These are phyloP conservation scores for Pocillopora verrucosa DNA, from an alignment of 64 coral and sea anemone species.

Conservation along the genomic window DNA sequence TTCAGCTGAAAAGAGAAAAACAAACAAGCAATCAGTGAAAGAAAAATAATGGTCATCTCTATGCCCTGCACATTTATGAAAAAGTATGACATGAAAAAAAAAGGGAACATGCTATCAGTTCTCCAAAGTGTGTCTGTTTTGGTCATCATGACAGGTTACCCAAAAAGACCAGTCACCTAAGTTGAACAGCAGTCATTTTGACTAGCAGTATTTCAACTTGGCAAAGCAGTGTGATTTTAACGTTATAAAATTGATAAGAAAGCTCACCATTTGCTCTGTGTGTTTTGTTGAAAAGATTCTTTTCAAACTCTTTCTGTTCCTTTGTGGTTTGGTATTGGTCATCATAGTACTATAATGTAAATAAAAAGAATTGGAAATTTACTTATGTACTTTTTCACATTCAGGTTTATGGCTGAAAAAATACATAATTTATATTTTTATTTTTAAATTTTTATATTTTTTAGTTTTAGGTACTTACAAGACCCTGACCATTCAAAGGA, in stretches of 20 bases:
- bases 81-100: background rate
- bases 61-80: background rate
- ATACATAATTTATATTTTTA: too few species aligned
- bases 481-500: too few species aligned
- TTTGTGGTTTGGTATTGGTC: conserved; percentile 92
- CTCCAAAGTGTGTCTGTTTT: background rate
- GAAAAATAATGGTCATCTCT: too few species aligned
- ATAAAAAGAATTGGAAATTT: background rate
- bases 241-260: background rate
- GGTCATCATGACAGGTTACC: too few species aligned
- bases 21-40: background rate
- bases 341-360: conserved; percentile 92
- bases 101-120: background rate
- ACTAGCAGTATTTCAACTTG: too few species aligned
- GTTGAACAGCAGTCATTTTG: too few species aligned
- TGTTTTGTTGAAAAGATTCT: conserved; percentile 99
- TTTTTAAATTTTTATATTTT: too few species aligned
- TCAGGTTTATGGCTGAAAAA: too few species aligned
- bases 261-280: conserved; percentile 95
- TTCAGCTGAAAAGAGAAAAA: conserved; percentile 76
- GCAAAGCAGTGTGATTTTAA: too few species aligned
- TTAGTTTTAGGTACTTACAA: too few species aligned
- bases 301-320: conserved; percentile 99
- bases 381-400: background rate
- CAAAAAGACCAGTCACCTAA: too few species aligned